Evolutionary conservation across 2,797 vertebrate species (phyloP).

Genomic region (Acipenser oxyrinchus): DNA sequence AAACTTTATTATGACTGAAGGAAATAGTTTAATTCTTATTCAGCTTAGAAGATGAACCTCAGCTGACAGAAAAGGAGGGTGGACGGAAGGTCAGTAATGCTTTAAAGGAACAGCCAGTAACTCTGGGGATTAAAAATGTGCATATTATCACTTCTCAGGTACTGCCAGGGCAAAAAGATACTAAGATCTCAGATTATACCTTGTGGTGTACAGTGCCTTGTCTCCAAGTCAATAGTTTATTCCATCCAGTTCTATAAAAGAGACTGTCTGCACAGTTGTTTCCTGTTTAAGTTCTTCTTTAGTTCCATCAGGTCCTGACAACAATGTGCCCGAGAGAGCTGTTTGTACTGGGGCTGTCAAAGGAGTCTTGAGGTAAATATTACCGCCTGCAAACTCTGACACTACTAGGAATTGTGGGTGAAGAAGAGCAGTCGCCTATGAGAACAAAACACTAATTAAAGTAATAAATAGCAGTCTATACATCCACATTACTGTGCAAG

Average conservation of each 20-base stretch:
- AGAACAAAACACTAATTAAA: background rate
- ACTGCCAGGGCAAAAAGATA: too few relatives aligned
- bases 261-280: constrained; percentile 61
- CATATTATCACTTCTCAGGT: too few relatives aligned
- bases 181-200: constrained; percentile 1
- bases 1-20: too few relatives aligned
- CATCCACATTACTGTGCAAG: too few relatives aligned
- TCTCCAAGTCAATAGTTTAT: constrained; percentile 82
- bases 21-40: too few relatives aligned
- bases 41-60: too few relatives aligned
- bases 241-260: constrained; percentile 78
- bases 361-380: constrained; percentile 64
- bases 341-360: constrained; percentile 51
- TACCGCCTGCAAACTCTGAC: constrained; percentile 50
- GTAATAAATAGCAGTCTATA: too few relatives aligned
- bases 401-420: constrained; percentile 51
- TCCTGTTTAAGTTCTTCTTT: constrained; percentile 78
- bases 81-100: too few relatives aligned
- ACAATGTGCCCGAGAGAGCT: constrained; percentile 66
- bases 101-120: too few relatives aligned
- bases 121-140: too few relatives aligned
- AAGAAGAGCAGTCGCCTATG: constrained; percentile 43
- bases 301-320: constrained; percentile 67
- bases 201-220: constrained; percentile 46
- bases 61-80: too few relatives aligned